Percentiles rank a stretch among this genome's conserved stretches.
phyloP scores from a whole-genome alignment of 2,888 invertebrate species.

The Lathronympha strigana region DNA sequence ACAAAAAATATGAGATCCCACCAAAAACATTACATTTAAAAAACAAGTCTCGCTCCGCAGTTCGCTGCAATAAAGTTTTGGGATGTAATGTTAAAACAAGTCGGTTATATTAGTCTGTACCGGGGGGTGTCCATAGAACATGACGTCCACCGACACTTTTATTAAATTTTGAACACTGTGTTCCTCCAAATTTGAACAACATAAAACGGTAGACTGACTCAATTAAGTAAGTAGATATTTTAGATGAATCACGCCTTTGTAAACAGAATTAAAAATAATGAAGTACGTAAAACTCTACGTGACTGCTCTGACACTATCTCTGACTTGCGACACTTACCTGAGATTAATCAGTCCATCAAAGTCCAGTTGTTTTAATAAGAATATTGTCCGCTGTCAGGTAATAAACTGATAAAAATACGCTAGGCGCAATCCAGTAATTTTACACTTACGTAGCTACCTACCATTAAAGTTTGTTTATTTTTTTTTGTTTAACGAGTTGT shows the following conservation, averaged over 20 bases:
- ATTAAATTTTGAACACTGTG: too few relatives aligned
- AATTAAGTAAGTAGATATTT: background rate
- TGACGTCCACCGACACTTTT: too few relatives aligned
- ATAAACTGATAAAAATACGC: background rate
- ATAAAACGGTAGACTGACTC: background rate
- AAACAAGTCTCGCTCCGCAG: too few relatives aligned
- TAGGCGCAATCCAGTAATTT: background rate
- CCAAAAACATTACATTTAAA: too few relatives aligned
- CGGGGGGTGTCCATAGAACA: too few relatives aligned
- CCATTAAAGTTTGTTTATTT: too few relatives aligned
- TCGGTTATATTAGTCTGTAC: background rate
- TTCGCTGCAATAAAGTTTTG: too few relatives aligned
- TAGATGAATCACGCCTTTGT: background rate
- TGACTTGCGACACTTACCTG: too few relatives aligned
- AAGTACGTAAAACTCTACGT: background rate
- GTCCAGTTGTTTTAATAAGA: conserved; percentile 18
- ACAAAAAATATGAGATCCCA: too few relatives aligned
- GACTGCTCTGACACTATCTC: conserved; percentile 22
- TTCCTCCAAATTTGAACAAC: too few relatives aligned
- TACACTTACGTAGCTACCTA: background rate
- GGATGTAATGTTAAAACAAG: background rate
- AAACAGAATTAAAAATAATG: background rate
- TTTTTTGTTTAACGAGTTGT: too few relatives aligned
- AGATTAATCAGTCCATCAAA: conserved; percentile 29
- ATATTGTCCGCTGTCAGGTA: too few relatives aligned